These are phyloP conservation scores for Geodia barretti DNA, from an alignment of 37 sponge, comb jelly and placozoan species.

Conservation along the genomic window DNA sequence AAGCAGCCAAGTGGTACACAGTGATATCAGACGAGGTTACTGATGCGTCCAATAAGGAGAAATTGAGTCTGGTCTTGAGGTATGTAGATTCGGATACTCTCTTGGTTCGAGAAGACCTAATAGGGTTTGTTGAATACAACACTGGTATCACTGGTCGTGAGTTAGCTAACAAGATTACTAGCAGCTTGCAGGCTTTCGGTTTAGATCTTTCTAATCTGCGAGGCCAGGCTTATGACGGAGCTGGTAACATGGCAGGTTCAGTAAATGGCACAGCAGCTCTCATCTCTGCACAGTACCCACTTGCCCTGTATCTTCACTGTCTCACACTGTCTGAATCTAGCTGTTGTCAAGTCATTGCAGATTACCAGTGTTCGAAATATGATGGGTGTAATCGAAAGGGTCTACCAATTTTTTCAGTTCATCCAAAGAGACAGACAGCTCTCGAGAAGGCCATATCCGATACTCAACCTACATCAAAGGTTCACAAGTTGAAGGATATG, in stretches of 20 bases:
- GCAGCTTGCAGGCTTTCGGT: constrained; percentile 22
- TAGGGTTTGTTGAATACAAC: constrained; percentile 63
- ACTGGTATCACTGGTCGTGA: constrained; percentile 64
- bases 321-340: constrained; percentile 51
- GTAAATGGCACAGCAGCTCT: constrained; percentile 44
- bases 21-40: constrained; percentile 58
- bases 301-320: constrained; percentile 56
- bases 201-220: constrained; percentile 53
- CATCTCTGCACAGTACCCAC: constrained; percentile 34
- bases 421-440: constrained; percentile 45
- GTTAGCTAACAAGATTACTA: constrained; percentile 57
- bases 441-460: constrained; percentile 15
- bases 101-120: constrained; percentile 62
- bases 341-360: constrained; percentile 45
- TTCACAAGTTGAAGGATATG: constrained; percentile 53
- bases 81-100: constrained; percentile 53
- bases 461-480: constrained; percentile 19
- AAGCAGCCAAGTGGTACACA: constrained; percentile 26
- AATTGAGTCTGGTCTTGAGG: constrained; percentile 48
- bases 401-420: constrained; percentile 9
- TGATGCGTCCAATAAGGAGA: constrained; percentile 62
- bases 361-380: constrained; percentile 31
- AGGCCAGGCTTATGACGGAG: constrained; percentile 85
- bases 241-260: constrained; percentile 61
- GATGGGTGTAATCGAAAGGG: constrained; percentile 24